These are phyloP conservation scores for Clinocottus analis DNA, from an alignment of 2,113 vertebrate species.

Conservation along the genomic window DNA sequence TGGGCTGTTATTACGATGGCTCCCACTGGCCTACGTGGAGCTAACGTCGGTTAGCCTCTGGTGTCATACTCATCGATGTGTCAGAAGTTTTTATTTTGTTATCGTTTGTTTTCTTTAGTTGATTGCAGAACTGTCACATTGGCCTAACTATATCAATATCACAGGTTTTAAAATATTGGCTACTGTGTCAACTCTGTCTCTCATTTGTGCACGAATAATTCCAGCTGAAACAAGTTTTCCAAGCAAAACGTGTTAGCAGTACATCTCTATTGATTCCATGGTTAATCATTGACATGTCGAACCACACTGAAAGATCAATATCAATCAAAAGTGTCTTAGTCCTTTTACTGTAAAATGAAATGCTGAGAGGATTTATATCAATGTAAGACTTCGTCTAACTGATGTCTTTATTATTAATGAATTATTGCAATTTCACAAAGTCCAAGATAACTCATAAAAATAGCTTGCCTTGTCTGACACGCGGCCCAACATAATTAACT, in stretches of 20 bases:
- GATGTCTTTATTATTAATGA: background rate
- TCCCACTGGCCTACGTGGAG: constrained; percentile 13
- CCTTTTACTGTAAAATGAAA: background rate
- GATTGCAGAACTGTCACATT: background rate
- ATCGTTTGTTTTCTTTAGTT: background rate
- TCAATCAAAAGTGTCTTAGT: background rate
- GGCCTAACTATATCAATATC: background rate
- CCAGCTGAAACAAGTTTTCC: background rate
- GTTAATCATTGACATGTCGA: constrained; percentile 60
- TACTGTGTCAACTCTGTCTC: background rate
- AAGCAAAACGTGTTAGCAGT: background rate
- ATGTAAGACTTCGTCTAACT: background rate
- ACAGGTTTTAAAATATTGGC: background rate
- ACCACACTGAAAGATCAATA: constrained; percentile 39
- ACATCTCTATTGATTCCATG: constrained; percentile 34
- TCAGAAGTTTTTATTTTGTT: background rate
- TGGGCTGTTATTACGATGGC: background rate
- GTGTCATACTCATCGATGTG: background rate
- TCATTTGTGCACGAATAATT: background rate
- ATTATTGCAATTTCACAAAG: background rate
- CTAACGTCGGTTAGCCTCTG: constrained; percentile 35
- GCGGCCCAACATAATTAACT: background rate
- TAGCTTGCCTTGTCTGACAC: background rate
- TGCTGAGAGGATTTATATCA: background rate
- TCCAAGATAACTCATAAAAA: background rate